A percentile compares a stretch with the other conserved stretches of the same genome.
phyloP scores from a whole-genome alignment of 1,140 invertebrate species.

The Nomia melanderi region DNA sequence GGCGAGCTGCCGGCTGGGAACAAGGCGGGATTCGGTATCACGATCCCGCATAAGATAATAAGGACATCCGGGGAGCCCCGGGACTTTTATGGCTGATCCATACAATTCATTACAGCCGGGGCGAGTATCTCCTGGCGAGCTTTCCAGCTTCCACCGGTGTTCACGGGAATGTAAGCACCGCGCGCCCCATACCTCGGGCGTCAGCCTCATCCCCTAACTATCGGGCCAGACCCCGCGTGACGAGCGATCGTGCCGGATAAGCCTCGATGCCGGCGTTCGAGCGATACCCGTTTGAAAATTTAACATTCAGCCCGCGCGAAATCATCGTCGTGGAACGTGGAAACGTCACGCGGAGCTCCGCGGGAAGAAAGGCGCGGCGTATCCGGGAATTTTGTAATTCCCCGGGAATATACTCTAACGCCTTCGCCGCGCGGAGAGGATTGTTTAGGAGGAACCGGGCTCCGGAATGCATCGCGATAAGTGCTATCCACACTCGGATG shows the following conservation, averaged over 20 bases:
- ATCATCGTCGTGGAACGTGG: constrained; percentile 1
- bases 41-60: constrained; percentile 37
- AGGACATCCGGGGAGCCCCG: constrained; percentile 27
- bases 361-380: too few species aligned
- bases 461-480: too few species aligned
- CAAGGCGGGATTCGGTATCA: constrained; percentile 20
- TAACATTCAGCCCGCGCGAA: constrained; percentile 12
- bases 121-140: constrained; percentile 43
- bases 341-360: not conserved
- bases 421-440: too few species aligned
- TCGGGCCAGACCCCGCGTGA: not conserved
- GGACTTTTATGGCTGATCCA: constrained; percentile 41
- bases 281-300: constrained; percentile 22
- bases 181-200: not conserved
- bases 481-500: too few species aligned
- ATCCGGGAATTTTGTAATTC: too few species aligned
- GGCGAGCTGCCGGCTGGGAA: not conserved
- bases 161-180: constrained; percentile 25
- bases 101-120: constrained; percentile 46
- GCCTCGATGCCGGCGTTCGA: not conserved
- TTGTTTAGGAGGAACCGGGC: too few species aligned
- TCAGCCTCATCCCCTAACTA: too few species aligned
- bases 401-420: too few species aligned
- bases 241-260: constrained; percentile 32
- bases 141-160: constrained; percentile 12